Conservation (phyloP, 1,140 invertebrate genomes). For the Lasaia peninsularis region DNA sequence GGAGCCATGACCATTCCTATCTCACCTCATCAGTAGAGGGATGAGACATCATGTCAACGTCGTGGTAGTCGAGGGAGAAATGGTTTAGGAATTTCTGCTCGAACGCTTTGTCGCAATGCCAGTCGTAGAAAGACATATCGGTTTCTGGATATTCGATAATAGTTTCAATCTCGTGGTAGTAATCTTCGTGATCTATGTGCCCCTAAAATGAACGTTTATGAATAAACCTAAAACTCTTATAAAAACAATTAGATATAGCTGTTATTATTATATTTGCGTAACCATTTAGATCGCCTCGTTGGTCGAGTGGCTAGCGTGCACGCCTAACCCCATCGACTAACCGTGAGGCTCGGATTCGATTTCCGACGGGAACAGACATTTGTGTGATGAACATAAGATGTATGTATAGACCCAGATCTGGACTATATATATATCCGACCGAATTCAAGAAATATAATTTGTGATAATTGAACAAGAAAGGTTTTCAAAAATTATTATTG, state of each 20-base stretch:
- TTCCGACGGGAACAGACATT: no score
- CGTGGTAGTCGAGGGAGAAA: constrained; percentile 37
- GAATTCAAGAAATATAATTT: no score
- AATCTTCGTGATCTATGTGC: constrained; percentile 36
- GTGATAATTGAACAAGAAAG: no score
- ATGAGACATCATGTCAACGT: constrained; percentile 35
- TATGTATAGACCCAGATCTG: no score
- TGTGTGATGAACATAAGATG: no score
- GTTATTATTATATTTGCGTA: no score
- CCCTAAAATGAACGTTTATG: constrained; percentile 33
- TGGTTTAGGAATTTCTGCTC: constrained; percentile 45
- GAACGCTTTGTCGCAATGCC: constrained; percentile 43
- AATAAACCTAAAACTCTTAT: neutral
- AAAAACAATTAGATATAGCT: neutral
- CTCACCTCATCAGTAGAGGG: constrained; percentile 55
- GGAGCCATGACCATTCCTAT: constrained; percentile 7
- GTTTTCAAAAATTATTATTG: no score
- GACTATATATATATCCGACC: no score
- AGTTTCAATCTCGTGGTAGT: constrained; percentile 55
- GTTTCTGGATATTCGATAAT: constrained; percentile 52
- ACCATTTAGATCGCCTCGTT: no score
- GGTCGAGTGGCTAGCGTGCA: no score
- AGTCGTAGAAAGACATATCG: constrained; percentile 34
- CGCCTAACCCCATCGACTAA: no score
- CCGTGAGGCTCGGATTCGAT: no score